Evolutionary conservation across 1,140 invertebrate species (phyloP).

Genomic region (Drosophila subobscura): DNA sequence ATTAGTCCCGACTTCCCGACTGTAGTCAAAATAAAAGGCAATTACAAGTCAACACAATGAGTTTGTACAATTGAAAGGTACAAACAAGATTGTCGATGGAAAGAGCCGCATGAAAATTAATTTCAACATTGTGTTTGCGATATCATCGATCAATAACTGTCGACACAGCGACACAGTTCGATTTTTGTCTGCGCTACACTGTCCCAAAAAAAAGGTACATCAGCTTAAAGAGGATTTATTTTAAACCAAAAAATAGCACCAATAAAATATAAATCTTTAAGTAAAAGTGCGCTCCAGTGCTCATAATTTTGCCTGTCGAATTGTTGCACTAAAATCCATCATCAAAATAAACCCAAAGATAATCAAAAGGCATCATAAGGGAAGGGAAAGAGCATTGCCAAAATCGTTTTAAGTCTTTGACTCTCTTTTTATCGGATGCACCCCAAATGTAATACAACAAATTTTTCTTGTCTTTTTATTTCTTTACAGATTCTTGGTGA

Average conservation of each 20-base stretch:
- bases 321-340: too few species aligned
- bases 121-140: slow-evolving; percentile 71
- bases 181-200: slow-evolving; percentile 17
- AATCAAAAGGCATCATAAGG: neutral
- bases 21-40: slow-evolving; percentile 67
- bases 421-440: slow-evolving; percentile 34
- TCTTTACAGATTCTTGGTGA: slow-evolving; percentile 54
- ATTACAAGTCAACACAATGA: slow-evolving; percentile 62
- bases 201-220: slow-evolving; percentile 1
- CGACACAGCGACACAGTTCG: slow-evolving; percentile 54
- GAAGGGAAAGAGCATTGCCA: neutral
- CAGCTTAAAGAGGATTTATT: neutral
- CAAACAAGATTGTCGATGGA: slow-evolving; percentile 47
- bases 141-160: slow-evolving; percentile 81
- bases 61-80: slow-evolving; percentile 56
- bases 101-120: slow-evolving; percentile 69
- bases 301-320: too few species aligned
- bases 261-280: neutral
- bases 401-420: slow-evolving; percentile 3
- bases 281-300: too few species aligned
- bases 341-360: too few species aligned
- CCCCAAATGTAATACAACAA: slow-evolving; percentile 68
- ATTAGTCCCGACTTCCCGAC: slow-evolving; percentile 25
- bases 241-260: neutral
- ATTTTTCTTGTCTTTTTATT: slow-evolving; percentile 45